phyloP scores from a whole-genome alignment of 2,113 vertebrate species.

The Microtus montanus region DNA sequence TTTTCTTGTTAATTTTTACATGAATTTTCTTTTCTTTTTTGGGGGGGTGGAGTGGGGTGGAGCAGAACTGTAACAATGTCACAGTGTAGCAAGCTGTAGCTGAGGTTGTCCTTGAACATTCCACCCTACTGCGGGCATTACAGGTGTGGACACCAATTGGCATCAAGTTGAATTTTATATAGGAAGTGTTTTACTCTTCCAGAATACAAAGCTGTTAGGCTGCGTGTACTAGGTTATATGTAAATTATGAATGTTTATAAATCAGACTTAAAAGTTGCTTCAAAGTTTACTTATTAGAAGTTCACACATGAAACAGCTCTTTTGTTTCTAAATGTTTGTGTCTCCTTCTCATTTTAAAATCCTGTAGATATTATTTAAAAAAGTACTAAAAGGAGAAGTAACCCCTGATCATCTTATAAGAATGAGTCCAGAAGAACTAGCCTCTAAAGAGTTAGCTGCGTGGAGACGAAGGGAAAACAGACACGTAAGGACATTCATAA shows the following conservation, averaged over 20 bases:
- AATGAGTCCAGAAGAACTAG: slow-evolving; percentile 98
- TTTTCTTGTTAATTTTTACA: slow-evolving; percentile 41
- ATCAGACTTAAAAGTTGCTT: slow-evolving; percentile 8
- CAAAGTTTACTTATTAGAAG: slow-evolving; percentile 16
- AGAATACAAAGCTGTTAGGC: neutral
- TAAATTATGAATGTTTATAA: slow-evolving; percentile 52
- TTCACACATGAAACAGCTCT: neutral
- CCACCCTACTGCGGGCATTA: neutral
- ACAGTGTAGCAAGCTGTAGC: too few species aligned
- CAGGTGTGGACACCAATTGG: neutral
- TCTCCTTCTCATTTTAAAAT: slow-evolving; percentile 59
- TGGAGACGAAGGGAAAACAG: slow-evolving; percentile 98
- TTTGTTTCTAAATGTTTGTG: slow-evolving; percentile 6
- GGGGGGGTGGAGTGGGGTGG: too few species aligned
- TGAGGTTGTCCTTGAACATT: neutral
- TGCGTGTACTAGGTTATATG: neutral
- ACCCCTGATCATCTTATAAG: slow-evolving; percentile 95
- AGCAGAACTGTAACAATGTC: neutral
- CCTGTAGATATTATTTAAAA: slow-evolving; percentile 94
- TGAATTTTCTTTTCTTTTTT: neutral
- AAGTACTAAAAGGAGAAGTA: slow-evolving; percentile 96
- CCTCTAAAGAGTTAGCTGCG: slow-evolving; percentile 97
- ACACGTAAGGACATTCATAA: slow-evolving; percentile 89
- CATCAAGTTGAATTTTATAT: slow-evolving; percentile 2
- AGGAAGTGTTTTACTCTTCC: slow-evolving; percentile 25